A percentile compares a stretch with the other conserved stretches of the same genome.
phyloP scores from a whole-genome alignment of 2,113 vertebrate genomes.

The Cynopterus brachyotis region DNA sequence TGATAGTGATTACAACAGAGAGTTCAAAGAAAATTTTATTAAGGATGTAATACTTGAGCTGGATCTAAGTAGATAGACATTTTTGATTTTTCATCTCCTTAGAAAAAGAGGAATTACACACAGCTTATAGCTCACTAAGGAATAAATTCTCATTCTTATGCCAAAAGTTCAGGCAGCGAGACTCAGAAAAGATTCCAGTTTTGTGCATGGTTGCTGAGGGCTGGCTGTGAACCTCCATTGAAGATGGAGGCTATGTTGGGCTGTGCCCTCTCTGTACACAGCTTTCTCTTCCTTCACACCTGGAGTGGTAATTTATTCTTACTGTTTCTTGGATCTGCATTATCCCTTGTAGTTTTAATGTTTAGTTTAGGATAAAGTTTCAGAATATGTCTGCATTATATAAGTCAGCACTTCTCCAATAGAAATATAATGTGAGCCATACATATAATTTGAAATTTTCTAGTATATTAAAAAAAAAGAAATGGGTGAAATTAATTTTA shows the following conservation, averaged over 20 bases:
- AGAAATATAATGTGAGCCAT: not conserved
- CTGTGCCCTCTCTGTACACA: not conserved
- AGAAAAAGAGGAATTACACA: not conserved
- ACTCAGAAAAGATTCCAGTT: not conserved
- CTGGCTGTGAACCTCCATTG: not conserved
- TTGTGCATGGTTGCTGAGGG: no score
- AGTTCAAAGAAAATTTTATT: not conserved
- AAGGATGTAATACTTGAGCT: not conserved
- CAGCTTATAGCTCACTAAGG: not conserved
- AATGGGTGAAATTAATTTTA: not conserved
- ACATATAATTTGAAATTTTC: not conserved
- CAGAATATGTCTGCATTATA: not conserved
- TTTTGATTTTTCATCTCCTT: not conserved
- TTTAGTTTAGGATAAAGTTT: constrained; percentile 14
- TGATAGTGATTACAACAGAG: not conserved
- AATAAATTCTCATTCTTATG: not conserved
- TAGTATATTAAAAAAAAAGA: not conserved
- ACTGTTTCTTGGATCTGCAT: not conserved
- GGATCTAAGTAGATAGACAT: not conserved
- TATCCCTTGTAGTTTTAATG: not conserved
- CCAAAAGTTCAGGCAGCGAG: not conserved
- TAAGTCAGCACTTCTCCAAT: not conserved
- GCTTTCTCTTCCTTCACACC: not conserved
- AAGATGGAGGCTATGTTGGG: not conserved
- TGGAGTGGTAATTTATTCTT: not conserved